Percentiles rank a stretch among this genome's conserved stretches.
Conservation (phyloP, 2,113 vertebrate genomes). For the Monarcha castaneiventris region DNA sequence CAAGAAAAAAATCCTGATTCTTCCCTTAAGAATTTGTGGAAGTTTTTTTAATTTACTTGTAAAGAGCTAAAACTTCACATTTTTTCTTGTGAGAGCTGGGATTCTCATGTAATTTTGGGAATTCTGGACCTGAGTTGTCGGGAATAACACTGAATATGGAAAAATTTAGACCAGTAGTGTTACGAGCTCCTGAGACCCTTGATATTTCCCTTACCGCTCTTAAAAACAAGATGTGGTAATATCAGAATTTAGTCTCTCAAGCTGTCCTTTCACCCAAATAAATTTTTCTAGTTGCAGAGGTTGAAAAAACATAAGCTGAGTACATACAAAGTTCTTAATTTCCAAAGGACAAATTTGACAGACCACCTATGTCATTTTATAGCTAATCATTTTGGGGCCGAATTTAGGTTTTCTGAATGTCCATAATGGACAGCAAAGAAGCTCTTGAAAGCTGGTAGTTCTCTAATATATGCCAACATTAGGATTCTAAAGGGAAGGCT, state of each 20-base stretch:
- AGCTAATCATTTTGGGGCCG: background rate
- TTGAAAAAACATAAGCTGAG: constrained; percentile 8
- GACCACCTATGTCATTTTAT: background rate
- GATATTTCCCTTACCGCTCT: background rate
- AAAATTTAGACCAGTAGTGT: background rate
- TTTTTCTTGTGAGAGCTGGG: background rate
- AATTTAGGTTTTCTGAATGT: background rate
- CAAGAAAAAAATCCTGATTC: background rate
- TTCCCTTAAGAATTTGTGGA: background rate
- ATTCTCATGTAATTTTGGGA: background rate
- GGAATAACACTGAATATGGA: background rate
- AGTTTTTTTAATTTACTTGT: background rate
- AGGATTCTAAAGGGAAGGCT: background rate
- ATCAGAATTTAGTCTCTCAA: background rate
- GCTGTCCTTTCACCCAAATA: background rate
- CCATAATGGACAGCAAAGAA: background rate
- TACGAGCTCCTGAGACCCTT: background rate
- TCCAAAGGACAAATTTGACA: background rate
- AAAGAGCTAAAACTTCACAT: background rate
- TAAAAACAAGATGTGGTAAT: background rate
- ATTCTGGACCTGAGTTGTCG: background rate
- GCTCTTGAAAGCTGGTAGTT: background rate
- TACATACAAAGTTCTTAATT: background rate
- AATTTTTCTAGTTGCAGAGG: background rate
- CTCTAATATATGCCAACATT: background rate